A percentile compares a stretch with the other conserved stretches of the same genome.
Conservation (phyloP, 2,113 vertebrate genomes). For the Salvelinus namaycush region DNA sequence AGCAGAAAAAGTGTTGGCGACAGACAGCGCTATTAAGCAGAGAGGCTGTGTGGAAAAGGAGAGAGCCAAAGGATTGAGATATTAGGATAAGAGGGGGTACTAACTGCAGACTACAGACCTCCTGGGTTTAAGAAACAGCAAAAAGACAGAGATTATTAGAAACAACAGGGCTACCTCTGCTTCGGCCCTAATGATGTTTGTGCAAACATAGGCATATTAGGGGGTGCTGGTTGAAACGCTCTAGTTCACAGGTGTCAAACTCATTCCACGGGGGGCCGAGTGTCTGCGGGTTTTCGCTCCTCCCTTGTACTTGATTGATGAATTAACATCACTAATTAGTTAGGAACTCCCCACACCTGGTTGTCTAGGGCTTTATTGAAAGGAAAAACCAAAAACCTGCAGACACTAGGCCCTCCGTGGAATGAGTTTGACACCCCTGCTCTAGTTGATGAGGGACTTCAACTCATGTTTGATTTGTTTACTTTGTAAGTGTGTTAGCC, state of each 20-base stretch:
- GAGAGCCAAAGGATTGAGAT: constrained; percentile 18
- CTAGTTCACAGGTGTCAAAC: too few relatives aligned
- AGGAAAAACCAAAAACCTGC: too few relatives aligned
- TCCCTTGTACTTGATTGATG: too few relatives aligned
- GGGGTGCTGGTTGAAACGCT: constrained; percentile 40
- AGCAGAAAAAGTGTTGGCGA: neutral
- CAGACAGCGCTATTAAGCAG: constrained; percentile 34
- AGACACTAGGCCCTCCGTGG: too few relatives aligned
- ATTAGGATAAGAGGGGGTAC: constrained; percentile 12
- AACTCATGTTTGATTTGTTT: constrained; percentile 30
- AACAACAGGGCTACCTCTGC: constrained; percentile 62
- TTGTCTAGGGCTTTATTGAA: too few relatives aligned
- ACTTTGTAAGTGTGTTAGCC: constrained; percentile 29
- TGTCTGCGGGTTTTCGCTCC: too few relatives aligned
- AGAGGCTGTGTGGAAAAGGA: constrained; percentile 7
- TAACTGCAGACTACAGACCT: constrained; percentile 52
- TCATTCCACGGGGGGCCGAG: too few relatives aligned
- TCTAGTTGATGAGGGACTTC: constrained; percentile 53
- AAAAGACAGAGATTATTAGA: constrained; percentile 67
- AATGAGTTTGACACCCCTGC: too few relatives aligned
- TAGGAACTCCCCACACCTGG: too few relatives aligned
- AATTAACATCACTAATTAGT: too few relatives aligned
- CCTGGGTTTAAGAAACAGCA: constrained; percentile 56
- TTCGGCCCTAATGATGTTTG: constrained; percentile 48
- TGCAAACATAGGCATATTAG: constrained; percentile 25